Conservation (phyloP, 2,888 invertebrate genomes). For the Oligia strigilis region DNA sequence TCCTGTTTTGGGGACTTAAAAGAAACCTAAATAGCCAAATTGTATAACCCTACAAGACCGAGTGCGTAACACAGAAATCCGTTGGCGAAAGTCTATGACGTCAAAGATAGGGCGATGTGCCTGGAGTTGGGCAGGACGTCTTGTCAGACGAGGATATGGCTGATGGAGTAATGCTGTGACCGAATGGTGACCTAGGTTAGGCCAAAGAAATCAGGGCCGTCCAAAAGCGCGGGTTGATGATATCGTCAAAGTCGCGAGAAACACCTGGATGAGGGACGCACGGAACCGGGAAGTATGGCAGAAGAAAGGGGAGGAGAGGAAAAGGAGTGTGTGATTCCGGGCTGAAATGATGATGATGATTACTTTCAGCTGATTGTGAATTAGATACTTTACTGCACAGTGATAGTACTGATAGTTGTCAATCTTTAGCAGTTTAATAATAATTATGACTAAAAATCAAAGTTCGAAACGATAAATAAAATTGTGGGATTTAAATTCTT, state of each 20-base stretch:
- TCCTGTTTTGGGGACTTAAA: too few species aligned
- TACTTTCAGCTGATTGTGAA: too few species aligned
- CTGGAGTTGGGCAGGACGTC: not conserved
- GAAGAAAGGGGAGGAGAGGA: too few species aligned
- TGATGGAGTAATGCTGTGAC: too few species aligned
- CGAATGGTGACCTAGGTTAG: too few species aligned
- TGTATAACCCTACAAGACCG: not conserved
- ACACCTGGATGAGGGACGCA: too few species aligned
- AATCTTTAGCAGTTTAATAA: not conserved
- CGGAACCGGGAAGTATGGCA: too few species aligned
- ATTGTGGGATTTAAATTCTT: not conserved
- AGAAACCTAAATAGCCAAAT: too few species aligned
- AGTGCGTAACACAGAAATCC: not conserved
- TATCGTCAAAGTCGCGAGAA: too few species aligned
- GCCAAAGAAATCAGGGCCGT: not conserved
- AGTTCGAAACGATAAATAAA: not conserved
- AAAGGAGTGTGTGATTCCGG: too few species aligned
- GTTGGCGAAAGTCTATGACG: not conserved
- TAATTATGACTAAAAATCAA: not conserved
- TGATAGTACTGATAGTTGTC: not conserved
- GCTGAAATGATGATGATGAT: too few species aligned
- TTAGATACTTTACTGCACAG: too few species aligned
- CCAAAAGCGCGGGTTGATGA: not conserved
- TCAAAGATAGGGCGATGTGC: not conserved
- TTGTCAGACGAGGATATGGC: not conserved